Evolutionary conservation across 2,888 invertebrate genomes (phyloP), one percentile per base, ranked within the genome.

Genomic region (Rhagonycha fulva): DNA sequence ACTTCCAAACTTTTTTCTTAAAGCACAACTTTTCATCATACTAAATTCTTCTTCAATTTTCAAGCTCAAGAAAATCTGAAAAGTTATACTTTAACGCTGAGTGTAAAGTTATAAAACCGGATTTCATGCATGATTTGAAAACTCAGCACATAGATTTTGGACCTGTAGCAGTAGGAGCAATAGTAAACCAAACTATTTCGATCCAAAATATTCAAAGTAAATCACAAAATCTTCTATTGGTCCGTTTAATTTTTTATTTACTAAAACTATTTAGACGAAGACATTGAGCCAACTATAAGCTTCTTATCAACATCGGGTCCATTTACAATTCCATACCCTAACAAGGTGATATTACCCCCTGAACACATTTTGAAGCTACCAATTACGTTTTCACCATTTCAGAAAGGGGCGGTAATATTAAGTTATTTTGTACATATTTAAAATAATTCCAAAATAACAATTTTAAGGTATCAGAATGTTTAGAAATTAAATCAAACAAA

Each of bases 91-190:
- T 84, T 14, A 80, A 77, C 23, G 81, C 82, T 0, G 70, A 72
- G 7, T 85, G 85, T 68, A 81, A 78, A 68, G 83, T 84, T 3
- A 74, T 83, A 12, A 78, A 74, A 62, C 85, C 85, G 0, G 81
- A 81, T 68, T 84, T 84, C 67, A 76, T 82, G 10, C 83, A 83
- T 75, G 82, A 85, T 72, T 76, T 83, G 9, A 78, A 79, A 9
- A 63, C 77, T 9, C 83, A 84, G 68, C 80, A 79, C 11, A 70
- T 84, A n/a, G 81, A 83, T 78, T 84, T 84, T 76, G 84, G 84
- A 1, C 68, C 71, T 3, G 77, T 80, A 0, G 60, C 78, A 7
- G 61, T 84, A 14, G 83, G 83, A n/a, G 75, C 68, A 62, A 75
- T 76, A 4, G 14, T 24, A 5, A 81, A 78, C 47, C 80, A 77